These are phyloP conservation scores for Micrasema minimum DNA, from an alignment of 1,140 invertebrate genomes.

Conservation along the genomic window DNA sequence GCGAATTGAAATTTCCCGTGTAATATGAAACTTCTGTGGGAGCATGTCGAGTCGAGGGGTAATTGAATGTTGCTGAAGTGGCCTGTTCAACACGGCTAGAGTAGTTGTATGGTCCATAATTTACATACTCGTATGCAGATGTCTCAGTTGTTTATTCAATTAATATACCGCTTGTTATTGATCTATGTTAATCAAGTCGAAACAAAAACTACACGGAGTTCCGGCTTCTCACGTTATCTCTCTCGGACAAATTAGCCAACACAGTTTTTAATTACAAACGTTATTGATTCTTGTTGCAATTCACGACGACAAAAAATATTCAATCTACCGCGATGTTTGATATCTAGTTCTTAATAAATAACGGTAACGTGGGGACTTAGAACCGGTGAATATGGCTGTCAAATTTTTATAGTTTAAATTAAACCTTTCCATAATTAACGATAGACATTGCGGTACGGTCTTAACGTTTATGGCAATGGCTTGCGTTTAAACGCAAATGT, in stretches of 20 bases:
- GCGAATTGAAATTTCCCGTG: neutral
- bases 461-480: slow-evolving; percentile 13
- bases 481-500: slow-evolving; percentile 23
- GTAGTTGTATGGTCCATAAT: neutral
- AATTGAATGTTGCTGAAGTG: slow-evolving; percentile 12
- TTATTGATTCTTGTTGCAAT: slow-evolving; percentile 22
- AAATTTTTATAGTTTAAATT: slow-evolving; percentile 35
- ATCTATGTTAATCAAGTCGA: slow-evolving; percentile 16
- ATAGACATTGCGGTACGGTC: slow-evolving; percentile 18
- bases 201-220: slow-evolving; percentile 16
- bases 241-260: slow-evolving; percentile 23
- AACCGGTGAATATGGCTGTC: slow-evolving; percentile 9
- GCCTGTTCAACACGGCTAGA: neutral
- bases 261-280: slow-evolving; percentile 30
- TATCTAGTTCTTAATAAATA: slow-evolving; percentile 45
- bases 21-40: slow-evolving; percentile 1
- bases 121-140: slow-evolving; percentile 12
- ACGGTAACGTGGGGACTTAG: slow-evolving; percentile 45
- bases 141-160: slow-evolving; percentile 26
- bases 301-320: slow-evolving; percentile 17
- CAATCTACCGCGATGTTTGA: slow-evolving; percentile 11
- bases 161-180: slow-evolving; percentile 15
- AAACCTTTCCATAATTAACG: slow-evolving; percentile 35
- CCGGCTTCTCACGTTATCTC: slow-evolving; percentile 21
- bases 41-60: neutral